Conservation (phyloP, 1,140 invertebrate genomes). For the Gryon sp. region DNA sequence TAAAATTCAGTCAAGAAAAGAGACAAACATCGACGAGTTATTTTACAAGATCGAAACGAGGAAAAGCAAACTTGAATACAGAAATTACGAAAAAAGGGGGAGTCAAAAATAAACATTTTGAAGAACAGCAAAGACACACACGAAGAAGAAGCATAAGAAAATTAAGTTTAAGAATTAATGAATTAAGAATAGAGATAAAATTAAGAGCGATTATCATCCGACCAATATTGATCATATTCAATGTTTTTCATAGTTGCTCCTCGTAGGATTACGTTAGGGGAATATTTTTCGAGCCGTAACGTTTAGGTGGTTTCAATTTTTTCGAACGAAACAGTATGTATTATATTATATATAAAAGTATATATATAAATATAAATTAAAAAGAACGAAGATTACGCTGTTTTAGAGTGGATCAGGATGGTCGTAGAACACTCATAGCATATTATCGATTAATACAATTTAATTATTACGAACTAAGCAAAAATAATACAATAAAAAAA, state of each 20-base stretch:
- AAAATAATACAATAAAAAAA: constrained; percentile 33
- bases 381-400: constrained; percentile 31
- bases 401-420: constrained; percentile 46
- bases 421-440: constrained; percentile 55
- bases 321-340: constrained; percentile 22
- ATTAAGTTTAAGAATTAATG: too few relatives aligned
- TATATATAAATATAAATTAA: too few relatives aligned
- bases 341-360: constrained; percentile 10
- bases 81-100: not conserved
- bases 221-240: constrained; percentile 51
- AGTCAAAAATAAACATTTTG: constrained; percentile 17
- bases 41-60: constrained; percentile 38
- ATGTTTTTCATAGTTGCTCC: constrained; percentile 61
- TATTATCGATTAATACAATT: constrained; percentile 49
- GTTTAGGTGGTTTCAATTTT: constrained; percentile 49
- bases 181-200: too few relatives aligned
- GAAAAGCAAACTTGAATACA: constrained; percentile 4
- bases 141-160: too few relatives aligned
- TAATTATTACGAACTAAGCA: constrained; percentile 34
- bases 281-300: constrained; percentile 59
- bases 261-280: constrained; percentile 48
- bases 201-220: constrained; percentile 31
- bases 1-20: not conserved
- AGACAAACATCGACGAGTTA: constrained; percentile 37
- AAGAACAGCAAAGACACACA: too few relatives aligned